Evolutionary conservation across 2,797 vertebrate species (phyloP).

Genomic region (Acanthis flammea): DNA sequence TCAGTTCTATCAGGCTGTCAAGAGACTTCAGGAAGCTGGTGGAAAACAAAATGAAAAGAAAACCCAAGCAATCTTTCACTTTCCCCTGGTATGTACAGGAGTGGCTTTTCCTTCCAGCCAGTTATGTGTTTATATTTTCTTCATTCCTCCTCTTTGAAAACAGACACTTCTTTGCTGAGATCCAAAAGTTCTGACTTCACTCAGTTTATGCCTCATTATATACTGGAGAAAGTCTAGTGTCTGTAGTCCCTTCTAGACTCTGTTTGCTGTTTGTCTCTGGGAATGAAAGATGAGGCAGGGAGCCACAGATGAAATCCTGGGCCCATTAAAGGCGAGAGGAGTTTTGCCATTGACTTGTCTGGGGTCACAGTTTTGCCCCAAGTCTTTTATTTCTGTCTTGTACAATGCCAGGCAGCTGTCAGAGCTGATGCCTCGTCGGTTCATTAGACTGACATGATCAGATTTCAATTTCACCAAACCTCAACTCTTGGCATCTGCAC

Average conservation of each 20-base stretch:
- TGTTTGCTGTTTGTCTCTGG: background rate
- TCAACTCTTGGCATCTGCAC: background rate
- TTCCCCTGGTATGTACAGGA: background rate
- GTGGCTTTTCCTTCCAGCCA: constrained; percentile 3
- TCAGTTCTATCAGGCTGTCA: background rate
- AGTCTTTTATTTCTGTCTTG: constrained; percentile 38
- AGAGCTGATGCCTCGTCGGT: background rate
- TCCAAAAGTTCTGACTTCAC: constrained; percentile 13
- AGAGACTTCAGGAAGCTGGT: background rate
- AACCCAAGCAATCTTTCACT: background rate
- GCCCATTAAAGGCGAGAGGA: constrained; percentile 30
- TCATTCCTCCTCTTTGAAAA: background rate
- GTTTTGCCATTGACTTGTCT: constrained; percentile 28
- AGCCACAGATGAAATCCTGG: constrained; percentile 12
- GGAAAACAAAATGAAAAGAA: background rate
- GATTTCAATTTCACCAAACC: constrained; percentile 1
- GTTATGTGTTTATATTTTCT: constrained; percentile 15
- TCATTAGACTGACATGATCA: constrained; percentile 44
- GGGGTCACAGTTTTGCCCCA: constrained; percentile 32
- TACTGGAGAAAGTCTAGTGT: background rate
- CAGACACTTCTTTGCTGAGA: background rate
- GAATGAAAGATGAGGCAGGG: constrained; percentile 29
- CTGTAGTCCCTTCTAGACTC: background rate
- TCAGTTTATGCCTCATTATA: constrained; percentile 27
- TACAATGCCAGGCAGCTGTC: constrained; percentile 28